Evolutionary conservation across 1,140 invertebrate genomes (phyloP).

Genomic region (Micrasema longulum): DNA sequence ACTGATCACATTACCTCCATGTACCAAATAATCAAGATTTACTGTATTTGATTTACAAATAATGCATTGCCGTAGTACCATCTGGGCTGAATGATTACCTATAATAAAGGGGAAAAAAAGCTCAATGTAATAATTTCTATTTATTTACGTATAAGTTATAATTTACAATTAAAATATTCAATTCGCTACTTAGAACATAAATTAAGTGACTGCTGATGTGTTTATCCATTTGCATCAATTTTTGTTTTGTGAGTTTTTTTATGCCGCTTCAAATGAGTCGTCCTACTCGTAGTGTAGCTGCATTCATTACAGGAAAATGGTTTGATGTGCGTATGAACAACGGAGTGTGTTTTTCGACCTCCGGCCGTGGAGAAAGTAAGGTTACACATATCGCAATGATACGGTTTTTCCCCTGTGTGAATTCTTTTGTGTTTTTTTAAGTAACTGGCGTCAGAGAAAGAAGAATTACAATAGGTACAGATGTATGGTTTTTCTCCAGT

Average conservation of each 20-base stretch:
- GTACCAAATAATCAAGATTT: too few relatives aligned
- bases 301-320: constrained; percentile 1
- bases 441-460: not conserved
- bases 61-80: too few relatives aligned
- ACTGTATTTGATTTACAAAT: too few relatives aligned
- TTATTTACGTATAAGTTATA: too few relatives aligned
- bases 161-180: too few relatives aligned
- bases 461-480: not conserved
- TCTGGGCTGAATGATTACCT: too few relatives aligned
- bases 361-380: constrained; percentile 62
- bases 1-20: too few relatives aligned
- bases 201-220: too few relatives aligned
- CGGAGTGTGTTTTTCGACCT: constrained; percentile 66
- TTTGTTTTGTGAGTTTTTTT: not conserved
- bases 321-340: constrained; percentile 56
- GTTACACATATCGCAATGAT: constrained; percentile 70
- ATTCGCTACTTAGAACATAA: too few relatives aligned
- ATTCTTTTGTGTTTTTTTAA: constrained; percentile 36
- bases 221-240: too few relatives aligned
- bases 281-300: not conserved
- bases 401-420: constrained; percentile 73
- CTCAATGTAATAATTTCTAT: too few relatives aligned
- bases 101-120: too few relatives aligned
- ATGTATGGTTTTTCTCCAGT: not conserved
- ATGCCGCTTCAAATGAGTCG: not conserved